phyloP scores from a whole-genome alignment of 2,113 vertebrate species.

The Planiliza haematocheilus region DNA sequence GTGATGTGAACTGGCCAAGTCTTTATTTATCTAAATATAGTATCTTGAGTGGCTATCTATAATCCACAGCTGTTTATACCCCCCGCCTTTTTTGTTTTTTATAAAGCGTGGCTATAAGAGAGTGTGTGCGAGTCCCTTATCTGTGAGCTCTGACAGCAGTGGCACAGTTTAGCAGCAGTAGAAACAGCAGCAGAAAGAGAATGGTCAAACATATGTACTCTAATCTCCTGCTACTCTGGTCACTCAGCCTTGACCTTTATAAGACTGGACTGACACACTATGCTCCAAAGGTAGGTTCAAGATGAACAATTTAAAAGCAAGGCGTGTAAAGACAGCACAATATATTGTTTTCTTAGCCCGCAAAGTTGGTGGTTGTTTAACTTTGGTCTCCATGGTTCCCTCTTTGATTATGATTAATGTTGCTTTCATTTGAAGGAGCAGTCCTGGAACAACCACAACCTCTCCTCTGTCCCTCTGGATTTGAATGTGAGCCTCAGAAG shows the following conservation, averaged over 20 bases:
- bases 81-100: slow-evolving; percentile 46
- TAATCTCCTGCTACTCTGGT: slow-evolving; percentile 67
- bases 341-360: neutral
- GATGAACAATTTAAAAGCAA: neutral
- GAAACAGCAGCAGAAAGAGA: slow-evolving; percentile 47
- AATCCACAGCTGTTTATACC: slow-evolving; percentile 69
- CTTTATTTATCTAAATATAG: slow-evolving; percentile 70
- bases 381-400: slow-evolving; percentile 26
- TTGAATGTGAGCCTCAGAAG: slow-evolving; percentile 74
- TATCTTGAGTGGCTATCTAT: slow-evolving; percentile 64
- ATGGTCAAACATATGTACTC: slow-evolving; percentile 66
- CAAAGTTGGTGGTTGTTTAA: slow-evolving; percentile 8
- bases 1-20: slow-evolving; percentile 10
- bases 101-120: slow-evolving; percentile 68
- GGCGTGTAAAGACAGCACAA: neutral
- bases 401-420: slow-evolving; percentile 50
- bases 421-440: slow-evolving; percentile 62
- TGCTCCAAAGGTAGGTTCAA: slow-evolving; percentile 69
- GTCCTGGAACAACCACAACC: slow-evolving; percentile 80
- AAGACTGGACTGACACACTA: slow-evolving; percentile 26
- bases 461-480: slow-evolving; percentile 78
- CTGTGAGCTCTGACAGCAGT: slow-evolving; percentile 45
- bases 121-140: slow-evolving; percentile 44
- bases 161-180: slow-evolving; percentile 46
- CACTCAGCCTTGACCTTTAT: slow-evolving; percentile 42